Evolutionary conservation across 2,113 vertebrate genomes (phyloP).

Genomic region (Alethe diademata): DNA sequence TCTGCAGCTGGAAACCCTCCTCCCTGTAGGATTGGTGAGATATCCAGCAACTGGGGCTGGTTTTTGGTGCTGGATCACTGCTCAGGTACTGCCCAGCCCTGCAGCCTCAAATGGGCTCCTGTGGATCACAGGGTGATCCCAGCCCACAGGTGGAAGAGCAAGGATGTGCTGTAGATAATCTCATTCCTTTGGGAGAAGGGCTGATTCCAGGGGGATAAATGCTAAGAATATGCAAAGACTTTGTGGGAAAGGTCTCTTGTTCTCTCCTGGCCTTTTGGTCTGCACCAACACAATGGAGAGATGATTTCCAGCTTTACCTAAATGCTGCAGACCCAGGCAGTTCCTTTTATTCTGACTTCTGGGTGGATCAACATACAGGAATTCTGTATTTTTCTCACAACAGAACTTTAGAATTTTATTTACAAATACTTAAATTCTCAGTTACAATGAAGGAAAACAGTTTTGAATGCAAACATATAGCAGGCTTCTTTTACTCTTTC

Average conservation of each 20-base stretch:
- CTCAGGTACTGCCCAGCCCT: neutral
- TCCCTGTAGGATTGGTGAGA: neutral
- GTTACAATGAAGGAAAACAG: neutral
- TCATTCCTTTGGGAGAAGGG: neutral
- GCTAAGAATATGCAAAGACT: neutral
- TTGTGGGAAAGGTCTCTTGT: neutral
- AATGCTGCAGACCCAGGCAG: neutral
- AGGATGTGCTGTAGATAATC: neutral
- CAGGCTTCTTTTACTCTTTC: rapidly evolving
- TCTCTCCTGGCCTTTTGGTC: rapidly evolving
- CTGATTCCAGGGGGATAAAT: neutral
- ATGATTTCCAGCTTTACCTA: neutral
- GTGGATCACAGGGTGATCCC: neutral
- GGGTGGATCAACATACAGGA: neutral
- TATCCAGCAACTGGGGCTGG: neutral
- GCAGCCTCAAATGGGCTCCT: neutral
- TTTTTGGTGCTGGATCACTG: neutral
- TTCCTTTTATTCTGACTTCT: neutral
- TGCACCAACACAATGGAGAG: neutral
- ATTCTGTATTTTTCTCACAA: neutral
- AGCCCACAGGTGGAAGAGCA: rapidly evolving
- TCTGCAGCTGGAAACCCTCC: neutral
- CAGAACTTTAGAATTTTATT: neutral
- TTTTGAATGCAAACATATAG: neutral
- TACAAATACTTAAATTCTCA: neutral